Evolutionary conservation across 2,113 vertebrate species (phyloP), one percentile per base, ranked within the genome.

Genomic region (Speoplatyrhinus poulsoni): DNA sequence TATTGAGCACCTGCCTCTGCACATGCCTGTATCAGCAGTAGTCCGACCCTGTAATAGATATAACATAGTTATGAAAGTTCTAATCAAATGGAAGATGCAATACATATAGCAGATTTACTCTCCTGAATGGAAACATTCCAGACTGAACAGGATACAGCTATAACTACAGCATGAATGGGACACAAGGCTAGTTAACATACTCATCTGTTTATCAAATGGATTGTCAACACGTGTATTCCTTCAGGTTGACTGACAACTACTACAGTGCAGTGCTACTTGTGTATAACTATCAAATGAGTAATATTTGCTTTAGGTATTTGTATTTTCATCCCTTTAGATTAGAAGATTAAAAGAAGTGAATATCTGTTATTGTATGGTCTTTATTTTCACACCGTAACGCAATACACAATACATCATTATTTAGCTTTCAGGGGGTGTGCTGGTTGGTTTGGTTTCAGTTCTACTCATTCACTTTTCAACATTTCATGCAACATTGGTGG

Each of bases 241-340:
- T 58, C 2, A 46, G 65, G 36, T 65, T 0, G 47, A 71, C 72
- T 77, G 62, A 77, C 74, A 77, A 69, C 46, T 57, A 55, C 75
- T 16, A 12, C 48, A 4, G 26, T 71, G 75, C 71, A 81, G 73
- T 26, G 46, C 75, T 67, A 55, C 74, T 67, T 79, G n/a, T n/a
- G n/a, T n/a, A 74, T 74, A 81, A 75, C 47, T n/a, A 4, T 67
- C 49, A 7, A 26, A 13, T 68, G 75, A 76, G 73, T 65, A 58
- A 5, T 19, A 78, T 84, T 84, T 83, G 60, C 60, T 63, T 73
- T 77, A 80, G 76, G 52, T 72, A 69, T 86, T 90, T 86, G 58
- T 88, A 80, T 84, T 80, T 87, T 82, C 67, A 79, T 26, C 72
- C 71, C 63, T 63, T 72, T 87, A 89, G 87, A 77, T 60, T 85